Conservation (phyloP, 2,888 invertebrate species). For the Drosophila ezoana region DNA sequence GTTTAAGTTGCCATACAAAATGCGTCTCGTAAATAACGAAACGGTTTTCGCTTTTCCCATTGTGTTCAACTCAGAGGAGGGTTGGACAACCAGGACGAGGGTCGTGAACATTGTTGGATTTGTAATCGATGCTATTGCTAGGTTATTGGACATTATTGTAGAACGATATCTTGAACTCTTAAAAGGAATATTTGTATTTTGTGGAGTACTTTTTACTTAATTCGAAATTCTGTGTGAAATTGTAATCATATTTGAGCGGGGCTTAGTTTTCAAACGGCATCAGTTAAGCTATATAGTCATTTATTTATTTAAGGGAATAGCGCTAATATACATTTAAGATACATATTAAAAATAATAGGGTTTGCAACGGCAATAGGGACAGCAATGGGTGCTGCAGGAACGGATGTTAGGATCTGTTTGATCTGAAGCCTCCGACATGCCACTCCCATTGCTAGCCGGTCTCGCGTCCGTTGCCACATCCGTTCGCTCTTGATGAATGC, state of each 20-base stretch:
- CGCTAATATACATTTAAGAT: constrained; percentile 3
- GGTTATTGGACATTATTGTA: constrained; percentile 37
- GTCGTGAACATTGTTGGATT: constrained; percentile 40
- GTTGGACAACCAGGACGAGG: not conserved
- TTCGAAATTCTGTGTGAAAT: too few species aligned
- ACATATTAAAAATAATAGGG: constrained; percentile 3
- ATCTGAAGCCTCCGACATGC: not conserved
- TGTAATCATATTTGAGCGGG: too few species aligned
- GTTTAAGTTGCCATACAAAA: constrained; percentile 82
- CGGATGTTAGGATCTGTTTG: not conserved
- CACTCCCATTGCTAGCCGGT: constrained; percentile 20
- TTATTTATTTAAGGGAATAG: constrained; percentile 2
- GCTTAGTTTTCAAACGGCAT: too few species aligned
- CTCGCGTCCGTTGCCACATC: constrained; percentile 1
- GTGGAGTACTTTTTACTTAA: too few species aligned
- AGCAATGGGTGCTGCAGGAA: constrained; percentile 3
- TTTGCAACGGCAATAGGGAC: constrained; percentile 15
- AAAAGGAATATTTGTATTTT: too few species aligned
- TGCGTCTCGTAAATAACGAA: constrained; percentile 76
- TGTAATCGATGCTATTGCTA: constrained; percentile 66
- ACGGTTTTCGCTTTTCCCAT: constrained; percentile 50
- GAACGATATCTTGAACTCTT: not conserved
- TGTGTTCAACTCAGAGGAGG: constrained; percentile 11
- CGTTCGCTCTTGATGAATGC: constrained; percentile 18
- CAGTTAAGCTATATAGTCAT: not conserved